Evolutionary conservation across 2,797 vertebrate species (phyloP).

Genomic region (Onychomys arenicola): DNA sequence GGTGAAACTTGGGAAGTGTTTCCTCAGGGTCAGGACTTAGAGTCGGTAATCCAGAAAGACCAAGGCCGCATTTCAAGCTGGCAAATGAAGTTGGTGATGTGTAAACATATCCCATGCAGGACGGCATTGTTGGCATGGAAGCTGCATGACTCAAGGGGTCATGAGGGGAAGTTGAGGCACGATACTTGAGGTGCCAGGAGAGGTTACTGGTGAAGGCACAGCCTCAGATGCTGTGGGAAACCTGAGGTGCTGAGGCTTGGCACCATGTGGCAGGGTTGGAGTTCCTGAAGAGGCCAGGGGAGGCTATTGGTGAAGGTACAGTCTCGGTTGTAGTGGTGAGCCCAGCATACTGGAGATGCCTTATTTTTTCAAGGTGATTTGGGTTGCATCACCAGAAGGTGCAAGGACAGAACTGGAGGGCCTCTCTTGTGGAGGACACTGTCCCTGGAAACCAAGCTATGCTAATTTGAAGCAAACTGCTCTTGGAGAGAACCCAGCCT

Average conservation of each 20-base stretch:
- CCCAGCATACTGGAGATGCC: neutral
- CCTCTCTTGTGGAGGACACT: neutral
- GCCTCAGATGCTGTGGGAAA: neutral
- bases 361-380: neutral
- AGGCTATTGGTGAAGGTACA: neutral
- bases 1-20: neutral
- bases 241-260: no score
- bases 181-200: neutral
- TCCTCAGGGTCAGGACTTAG: neutral
- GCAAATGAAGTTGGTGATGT: neutral
- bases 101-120: neutral
- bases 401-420: neutral
- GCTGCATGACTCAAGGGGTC: neutral
- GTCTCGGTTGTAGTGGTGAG: no score
- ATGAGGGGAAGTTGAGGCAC: neutral
- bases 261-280: neutral
- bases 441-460: neutral
- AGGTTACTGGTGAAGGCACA: neutral
- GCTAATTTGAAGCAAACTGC: conserved; percentile 8
- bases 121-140: neutral
- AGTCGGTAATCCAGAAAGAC: neutral
- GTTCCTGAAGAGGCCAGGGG: neutral
- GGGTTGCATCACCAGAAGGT: neutral
- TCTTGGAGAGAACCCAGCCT: neutral
- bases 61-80: neutral